These are phyloP conservation scores for Nyctereutes procyonoides DNA, from an alignment of 2,113 vertebrate species.

Conservation along the genomic window DNA sequence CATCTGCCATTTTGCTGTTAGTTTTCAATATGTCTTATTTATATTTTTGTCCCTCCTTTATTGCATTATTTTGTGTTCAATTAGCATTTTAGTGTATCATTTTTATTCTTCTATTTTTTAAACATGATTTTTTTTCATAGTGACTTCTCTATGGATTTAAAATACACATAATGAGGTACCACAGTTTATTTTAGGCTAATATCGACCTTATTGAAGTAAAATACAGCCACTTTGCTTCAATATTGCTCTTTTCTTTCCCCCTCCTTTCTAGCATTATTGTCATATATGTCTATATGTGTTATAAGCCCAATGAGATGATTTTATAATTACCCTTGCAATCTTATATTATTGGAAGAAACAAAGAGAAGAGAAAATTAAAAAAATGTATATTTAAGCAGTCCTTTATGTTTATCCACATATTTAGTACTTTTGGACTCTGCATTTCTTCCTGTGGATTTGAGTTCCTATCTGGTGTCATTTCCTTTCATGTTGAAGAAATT, in stretches of 20 bases:
- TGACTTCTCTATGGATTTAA: neutral
- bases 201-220: neutral
- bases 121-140: neutral
- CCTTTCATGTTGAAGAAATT: neutral
- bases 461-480: neutral
- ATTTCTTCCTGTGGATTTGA: neutral
- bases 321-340: neutral
- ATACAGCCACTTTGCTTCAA: neutral
- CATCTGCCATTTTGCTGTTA: neutral
- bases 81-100: neutral
- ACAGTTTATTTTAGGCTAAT: neutral
- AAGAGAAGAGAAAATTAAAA: neutral
- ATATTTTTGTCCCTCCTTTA: neutral
- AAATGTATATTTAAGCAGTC: neutral
- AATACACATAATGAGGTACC: neutral
- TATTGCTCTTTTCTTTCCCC: neutral
- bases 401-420: neutral
- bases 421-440: neutral
- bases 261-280: neutral
- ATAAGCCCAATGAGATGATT: neutral
- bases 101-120: neutral
- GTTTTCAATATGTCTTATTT: neutral
- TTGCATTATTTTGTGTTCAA: neutral
- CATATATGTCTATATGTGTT: neutral
- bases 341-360: constrained; percentile 3